Percentiles rank a stretch among this genome's conserved stretches.
Evolutionary conservation across 2,888 invertebrate species (phyloP).

Genomic region (Melikaiella ostensackeni): DNA sequence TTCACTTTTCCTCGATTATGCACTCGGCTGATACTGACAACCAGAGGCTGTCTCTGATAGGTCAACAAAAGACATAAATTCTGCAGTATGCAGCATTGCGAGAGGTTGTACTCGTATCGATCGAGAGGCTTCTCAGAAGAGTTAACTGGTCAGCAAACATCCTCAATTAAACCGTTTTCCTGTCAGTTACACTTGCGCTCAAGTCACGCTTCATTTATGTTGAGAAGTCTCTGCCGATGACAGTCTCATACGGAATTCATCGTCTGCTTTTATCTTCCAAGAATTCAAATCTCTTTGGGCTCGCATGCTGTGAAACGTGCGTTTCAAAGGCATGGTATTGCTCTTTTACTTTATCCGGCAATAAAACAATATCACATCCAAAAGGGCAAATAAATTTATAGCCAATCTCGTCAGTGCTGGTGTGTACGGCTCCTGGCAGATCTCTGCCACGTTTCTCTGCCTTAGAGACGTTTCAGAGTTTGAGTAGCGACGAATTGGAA

Average conservation of each 20-base stretch:
- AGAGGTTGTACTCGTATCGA: not conserved
- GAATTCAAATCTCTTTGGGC: not conserved
- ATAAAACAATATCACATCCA: slow-evolving; percentile 72
- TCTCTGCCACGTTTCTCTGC: slow-evolving; percentile 45
- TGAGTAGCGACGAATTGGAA: slow-evolving; percentile 56
- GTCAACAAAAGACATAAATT: slow-evolving; percentile 14
- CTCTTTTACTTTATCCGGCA: slow-evolving; percentile 61
- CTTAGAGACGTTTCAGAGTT: slow-evolving; percentile 44
- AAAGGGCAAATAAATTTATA: slow-evolving; percentile 71
- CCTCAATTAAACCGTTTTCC: not conserved
- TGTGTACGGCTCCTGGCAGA: slow-evolving; percentile 53
- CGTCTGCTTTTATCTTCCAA: not conserved
- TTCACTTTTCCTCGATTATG: not conserved
- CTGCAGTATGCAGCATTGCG: not conserved
- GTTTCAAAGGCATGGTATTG: slow-evolving; percentile 1
- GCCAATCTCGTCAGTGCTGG: slow-evolving; percentile 71
- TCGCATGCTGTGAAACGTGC: not conserved
- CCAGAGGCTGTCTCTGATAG: slow-evolving; percentile 5
- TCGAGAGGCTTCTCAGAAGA: not conserved
- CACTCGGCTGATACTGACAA: slow-evolving; percentile 22
- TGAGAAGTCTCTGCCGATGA: slow-evolving; percentile 5
- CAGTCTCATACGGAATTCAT: slow-evolving; percentile 8
- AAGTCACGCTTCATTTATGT: not conserved
- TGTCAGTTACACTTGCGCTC: not conserved
- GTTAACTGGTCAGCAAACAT: not conserved